phyloP scores from a whole-genome alignment of 30 jellyfish, hydroid and myxozoan genomes.

The Hydractinia symbiolongicarpus region DNA sequence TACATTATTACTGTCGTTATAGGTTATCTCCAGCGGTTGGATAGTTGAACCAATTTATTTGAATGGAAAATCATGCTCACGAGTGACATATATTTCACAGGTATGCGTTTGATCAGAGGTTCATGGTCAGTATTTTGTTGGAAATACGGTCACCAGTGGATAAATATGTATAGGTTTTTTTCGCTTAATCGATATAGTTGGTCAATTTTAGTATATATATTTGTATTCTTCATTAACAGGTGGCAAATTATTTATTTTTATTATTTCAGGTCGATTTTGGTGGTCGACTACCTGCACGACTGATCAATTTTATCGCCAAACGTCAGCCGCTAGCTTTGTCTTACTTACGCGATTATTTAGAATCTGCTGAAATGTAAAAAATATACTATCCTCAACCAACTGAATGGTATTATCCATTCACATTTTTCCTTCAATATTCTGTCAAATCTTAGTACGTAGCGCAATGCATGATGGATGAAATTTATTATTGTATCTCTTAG shows the following conservation, averaged over 20 bases:
- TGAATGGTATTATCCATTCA: neutral
- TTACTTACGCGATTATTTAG: constrained; percentile 71
- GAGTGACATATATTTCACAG: constrained; percentile 92
- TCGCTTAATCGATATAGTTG: neutral
- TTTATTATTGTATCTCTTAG: no score
- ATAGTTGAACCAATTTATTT: constrained; percentile 64
- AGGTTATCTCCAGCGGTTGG: constrained; percentile 98
- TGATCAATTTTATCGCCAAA: constrained; percentile 75
- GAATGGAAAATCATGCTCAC: constrained; percentile 71
- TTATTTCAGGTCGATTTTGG: constrained; percentile 74
- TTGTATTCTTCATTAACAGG: neutral
- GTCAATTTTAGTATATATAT: neutral
- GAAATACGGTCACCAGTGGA: neutral
- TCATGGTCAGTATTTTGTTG: neutral
- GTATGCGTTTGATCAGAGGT: constrained; percentile 19
- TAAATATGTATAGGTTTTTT: neutral
- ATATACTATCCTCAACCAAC: neutral
- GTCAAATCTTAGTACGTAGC: no score
- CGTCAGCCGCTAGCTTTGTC: constrained; percentile 93
- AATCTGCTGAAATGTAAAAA: constrained; percentile 46
- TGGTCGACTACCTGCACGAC: constrained; percentile 83
- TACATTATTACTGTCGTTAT: neutral
- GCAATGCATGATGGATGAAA: no score
- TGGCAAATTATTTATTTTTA: neutral
- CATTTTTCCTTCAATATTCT: neutral